These are phyloP conservation scores for Cabera pusaria DNA, from an alignment of 2,888 invertebrate species.

Conservation along the genomic window DNA sequence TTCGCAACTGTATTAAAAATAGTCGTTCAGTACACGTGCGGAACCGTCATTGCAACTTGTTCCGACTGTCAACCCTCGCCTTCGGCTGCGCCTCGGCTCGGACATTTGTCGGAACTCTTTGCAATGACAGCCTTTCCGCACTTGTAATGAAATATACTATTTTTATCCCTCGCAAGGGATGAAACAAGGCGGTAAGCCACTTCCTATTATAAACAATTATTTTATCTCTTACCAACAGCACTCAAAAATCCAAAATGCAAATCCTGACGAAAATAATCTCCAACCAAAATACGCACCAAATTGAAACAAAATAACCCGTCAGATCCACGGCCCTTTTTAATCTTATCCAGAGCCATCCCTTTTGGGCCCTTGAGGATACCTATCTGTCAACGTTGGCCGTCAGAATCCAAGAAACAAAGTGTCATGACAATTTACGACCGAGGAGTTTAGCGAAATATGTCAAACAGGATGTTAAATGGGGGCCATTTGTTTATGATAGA, in stretches of 20 bases:
- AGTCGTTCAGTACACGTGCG: no score
- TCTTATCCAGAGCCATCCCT: conserved; percentile 29
- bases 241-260: not conserved
- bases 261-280: conserved; percentile 17
- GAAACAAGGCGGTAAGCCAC: no score
- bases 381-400: conserved; percentile 29
- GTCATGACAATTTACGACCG: conserved; percentile 23
- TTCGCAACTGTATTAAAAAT: no score
- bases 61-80: no score
- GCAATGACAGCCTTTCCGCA: no score
- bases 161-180: no score
- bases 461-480: conserved; percentile 13
- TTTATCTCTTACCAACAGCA: no score
- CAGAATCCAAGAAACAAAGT: conserved; percentile 27
- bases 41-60: no score
- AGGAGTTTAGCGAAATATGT: conserved; percentile 19
- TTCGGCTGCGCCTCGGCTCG: no score
- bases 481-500: conserved; percentile 2
- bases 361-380: conserved; percentile 26
- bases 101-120: no score
- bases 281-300: conserved; percentile 27
- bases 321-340: conserved; percentile 29
- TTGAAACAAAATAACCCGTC: conserved; percentile 35
- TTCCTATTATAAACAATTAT: no score
- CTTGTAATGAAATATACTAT: no score